phyloP scores from a whole-genome alignment of 2,113 vertebrate genomes.

The Camelus bactrianus region DNA sequence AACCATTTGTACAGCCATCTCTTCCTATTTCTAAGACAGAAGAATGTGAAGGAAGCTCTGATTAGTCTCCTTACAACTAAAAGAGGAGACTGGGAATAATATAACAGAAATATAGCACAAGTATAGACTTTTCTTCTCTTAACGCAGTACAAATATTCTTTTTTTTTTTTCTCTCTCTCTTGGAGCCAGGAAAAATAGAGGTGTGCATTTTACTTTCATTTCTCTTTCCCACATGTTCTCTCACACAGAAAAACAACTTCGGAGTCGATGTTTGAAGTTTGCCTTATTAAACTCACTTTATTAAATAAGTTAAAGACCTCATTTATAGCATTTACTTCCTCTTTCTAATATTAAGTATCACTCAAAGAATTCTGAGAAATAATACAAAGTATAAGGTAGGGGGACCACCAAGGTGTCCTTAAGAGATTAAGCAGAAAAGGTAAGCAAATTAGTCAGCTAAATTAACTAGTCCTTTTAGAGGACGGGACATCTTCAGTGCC shows the following conservation, averaged over 20 bases:
- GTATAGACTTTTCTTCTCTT: neutral
- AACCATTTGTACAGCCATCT: neutral
- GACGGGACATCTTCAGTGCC: neutral
- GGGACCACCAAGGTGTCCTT: neutral
- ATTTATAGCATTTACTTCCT: neutral
- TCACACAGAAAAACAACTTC: neutral
- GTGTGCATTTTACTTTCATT: neutral
- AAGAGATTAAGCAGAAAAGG: slow-evolving; percentile 41
- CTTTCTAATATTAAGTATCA: neutral
- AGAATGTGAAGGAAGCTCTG: neutral
- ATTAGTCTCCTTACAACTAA: neutral
- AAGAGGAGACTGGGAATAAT: neutral
- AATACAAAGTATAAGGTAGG: slow-evolving; percentile 13
- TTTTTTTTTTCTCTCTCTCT: neutral
- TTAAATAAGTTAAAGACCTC: neutral
- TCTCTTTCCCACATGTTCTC: neutral
- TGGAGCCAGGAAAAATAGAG: neutral
- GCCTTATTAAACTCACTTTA: neutral
- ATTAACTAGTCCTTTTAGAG: slow-evolving; percentile 23
- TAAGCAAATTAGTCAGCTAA: slow-evolving; percentile 61
- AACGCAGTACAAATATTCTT: neutral
- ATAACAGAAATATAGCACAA: neutral
- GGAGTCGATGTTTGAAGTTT: neutral
- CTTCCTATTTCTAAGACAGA: slow-evolving; percentile 30
- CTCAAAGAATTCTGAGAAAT: slow-evolving; percentile 38